phyloP scores from a whole-genome alignment of 30 jellyfish, hydroid and myxozoan species.

The Mastigias papua region DNA sequence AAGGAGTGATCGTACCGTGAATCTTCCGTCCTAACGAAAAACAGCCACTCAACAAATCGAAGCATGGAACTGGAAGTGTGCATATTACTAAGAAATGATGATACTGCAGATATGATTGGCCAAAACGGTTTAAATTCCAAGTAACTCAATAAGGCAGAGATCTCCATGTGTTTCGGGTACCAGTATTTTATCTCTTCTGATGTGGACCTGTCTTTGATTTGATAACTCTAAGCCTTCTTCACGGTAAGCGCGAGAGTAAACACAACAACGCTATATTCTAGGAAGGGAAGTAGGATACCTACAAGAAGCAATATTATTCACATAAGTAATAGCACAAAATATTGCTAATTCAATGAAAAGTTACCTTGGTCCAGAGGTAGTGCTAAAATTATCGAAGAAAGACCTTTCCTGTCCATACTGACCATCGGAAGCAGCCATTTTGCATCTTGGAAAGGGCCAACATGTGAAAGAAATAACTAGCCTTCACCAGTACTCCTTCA shows the following conservation, averaged over 20 bases:
- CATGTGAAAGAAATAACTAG: constrained; percentile 74
- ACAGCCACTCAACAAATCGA: no score
- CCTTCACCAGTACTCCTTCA: constrained; percentile 44
- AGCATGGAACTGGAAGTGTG: no score
- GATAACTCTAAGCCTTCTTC: background rate
- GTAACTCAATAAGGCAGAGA: background rate
- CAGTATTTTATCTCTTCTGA: background rate
- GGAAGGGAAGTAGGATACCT: background rate
- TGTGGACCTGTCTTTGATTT: background rate
- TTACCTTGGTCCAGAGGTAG: constrained; percentile 72
- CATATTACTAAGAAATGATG: no score
- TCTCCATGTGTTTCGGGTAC: background rate
- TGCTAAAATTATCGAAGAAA: constrained; percentile 84
- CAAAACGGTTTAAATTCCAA: no score
- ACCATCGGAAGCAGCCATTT: constrained; percentile 99
- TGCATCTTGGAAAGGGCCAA: constrained; percentile 79
- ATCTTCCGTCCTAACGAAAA: no score
- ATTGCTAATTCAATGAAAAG: background rate
- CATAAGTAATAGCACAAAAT: background rate
- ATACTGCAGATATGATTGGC: no score
- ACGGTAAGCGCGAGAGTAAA: background rate
- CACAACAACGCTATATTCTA: background rate
- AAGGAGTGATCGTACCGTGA: no score
- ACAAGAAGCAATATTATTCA: background rate
- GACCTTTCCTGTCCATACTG: constrained; percentile 98